These are phyloP conservation scores for Rhadina sibilatrix DNA, from an alignment of 2,113 vertebrate species.

Conservation along the genomic window DNA sequence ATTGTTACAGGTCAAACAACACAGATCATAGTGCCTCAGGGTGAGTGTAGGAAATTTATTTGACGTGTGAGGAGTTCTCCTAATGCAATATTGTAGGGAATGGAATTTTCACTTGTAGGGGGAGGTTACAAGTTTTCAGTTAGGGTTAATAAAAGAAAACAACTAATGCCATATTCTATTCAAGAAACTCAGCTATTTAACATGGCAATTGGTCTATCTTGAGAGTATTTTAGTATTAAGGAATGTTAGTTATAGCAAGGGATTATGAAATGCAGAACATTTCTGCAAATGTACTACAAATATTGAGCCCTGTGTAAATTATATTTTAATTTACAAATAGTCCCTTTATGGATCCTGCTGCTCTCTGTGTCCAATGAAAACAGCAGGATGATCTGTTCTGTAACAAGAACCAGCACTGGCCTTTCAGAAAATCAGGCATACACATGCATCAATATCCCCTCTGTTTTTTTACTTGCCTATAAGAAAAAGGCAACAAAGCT, in stretches of 20 bases:
- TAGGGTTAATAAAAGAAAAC: background rate
- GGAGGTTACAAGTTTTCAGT: background rate
- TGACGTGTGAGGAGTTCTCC: background rate
- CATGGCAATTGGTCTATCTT: background rate
- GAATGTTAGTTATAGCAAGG: background rate
- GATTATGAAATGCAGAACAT: background rate
- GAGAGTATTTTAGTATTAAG: background rate
- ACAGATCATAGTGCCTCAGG: background rate
- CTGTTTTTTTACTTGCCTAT: background rate
- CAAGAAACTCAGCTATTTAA: background rate
- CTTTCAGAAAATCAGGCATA: background rate
- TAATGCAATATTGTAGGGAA: background rate
- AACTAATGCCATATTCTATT: background rate
- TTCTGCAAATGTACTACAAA: background rate
- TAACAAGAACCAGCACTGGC: background rate
- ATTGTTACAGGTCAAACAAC: background rate
- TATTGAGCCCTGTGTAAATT: background rate
- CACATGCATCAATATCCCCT: accelerated
- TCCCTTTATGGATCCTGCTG: background rate
- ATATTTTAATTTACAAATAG: background rate
- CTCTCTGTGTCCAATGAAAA: background rate
- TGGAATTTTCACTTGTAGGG: background rate
- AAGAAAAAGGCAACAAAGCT: background rate
- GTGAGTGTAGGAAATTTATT: background rate
- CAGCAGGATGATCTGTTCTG: background rate